phyloP scores from a whole-genome alignment of 1,140 invertebrate genomes.

The Hyles euphorbiae region DNA sequence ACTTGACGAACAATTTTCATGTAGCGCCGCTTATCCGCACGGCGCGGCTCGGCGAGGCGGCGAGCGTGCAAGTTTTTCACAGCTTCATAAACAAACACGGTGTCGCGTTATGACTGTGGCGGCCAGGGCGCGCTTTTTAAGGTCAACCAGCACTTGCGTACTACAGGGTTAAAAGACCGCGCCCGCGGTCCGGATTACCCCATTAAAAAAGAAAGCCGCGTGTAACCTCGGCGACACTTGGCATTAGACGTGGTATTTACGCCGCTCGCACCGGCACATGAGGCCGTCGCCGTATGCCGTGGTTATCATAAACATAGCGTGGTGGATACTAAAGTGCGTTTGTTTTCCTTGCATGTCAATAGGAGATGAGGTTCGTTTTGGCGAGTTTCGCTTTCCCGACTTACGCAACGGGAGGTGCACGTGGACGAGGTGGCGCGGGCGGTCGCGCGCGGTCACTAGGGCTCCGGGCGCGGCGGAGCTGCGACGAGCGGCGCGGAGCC shows the following conservation, averaged over 20 bases:
- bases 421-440: slow-evolving; percentile 31
- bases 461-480: slow-evolving; percentile 15
- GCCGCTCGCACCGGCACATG: slow-evolving; percentile 18
- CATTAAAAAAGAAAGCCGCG: slow-evolving; percentile 45
- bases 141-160: slow-evolving; percentile 60
- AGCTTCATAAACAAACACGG: slow-evolving; percentile 34
- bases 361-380: slow-evolving; percentile 57
- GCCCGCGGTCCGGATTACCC: slow-evolving; percentile 51
- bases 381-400: slow-evolving; percentile 39
- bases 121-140: slow-evolving; percentile 42
- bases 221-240: slow-evolving; percentile 35
- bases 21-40: not conserved
- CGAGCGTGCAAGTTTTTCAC: slow-evolving; percentile 9
- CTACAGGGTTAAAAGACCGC: slow-evolving; percentile 56
- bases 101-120: slow-evolving; percentile 23
- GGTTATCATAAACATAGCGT: slow-evolving; percentile 43
- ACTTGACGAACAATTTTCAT: slow-evolving; percentile 4
- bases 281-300: slow-evolving; percentile 22
- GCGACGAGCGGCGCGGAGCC: not conserved
- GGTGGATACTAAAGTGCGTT: slow-evolving; percentile 52
- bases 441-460: slow-evolving; percentile 15
- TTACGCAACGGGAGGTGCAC: slow-evolving; percentile 61
- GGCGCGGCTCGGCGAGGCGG: too few relatives aligned
- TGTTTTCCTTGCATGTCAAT: slow-evolving; percentile 57
- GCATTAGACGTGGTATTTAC: slow-evolving; percentile 36